Evolutionary conservation across 1,140 invertebrate species (phyloP).

Genomic region (Megalopta genalis): DNA sequence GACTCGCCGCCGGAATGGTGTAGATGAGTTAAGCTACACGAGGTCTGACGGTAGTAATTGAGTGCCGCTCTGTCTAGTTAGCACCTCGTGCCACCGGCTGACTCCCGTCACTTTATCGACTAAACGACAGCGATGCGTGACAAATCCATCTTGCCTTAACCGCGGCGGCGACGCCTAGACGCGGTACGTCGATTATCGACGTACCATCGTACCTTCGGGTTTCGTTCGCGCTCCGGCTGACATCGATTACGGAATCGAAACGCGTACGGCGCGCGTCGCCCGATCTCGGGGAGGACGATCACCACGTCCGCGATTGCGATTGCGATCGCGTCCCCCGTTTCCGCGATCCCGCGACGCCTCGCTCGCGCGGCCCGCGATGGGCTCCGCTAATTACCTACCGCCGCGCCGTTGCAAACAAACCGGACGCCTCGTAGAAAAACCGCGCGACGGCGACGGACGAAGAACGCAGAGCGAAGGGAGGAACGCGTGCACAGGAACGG

Average conservation of each 20-base stretch:
- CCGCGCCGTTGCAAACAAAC: not conserved
- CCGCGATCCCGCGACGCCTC: not conserved
- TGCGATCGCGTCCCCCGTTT: no score
- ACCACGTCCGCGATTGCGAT: no score
- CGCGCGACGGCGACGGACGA: not conserved
- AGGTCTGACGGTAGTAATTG: conserved; percentile 80
- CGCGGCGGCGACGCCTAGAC: conserved; percentile 62
- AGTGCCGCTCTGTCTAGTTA: conserved; percentile 80
- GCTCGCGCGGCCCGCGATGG: not conserved
- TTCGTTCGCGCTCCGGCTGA: conserved; percentile 27
- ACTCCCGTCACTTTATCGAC: conserved; percentile 77
- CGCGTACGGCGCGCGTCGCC: not conserved
- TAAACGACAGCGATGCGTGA: conserved; percentile 77
- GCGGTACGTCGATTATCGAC: conserved; percentile 58
- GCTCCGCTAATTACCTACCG: conserved; percentile 48
- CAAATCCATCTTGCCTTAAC: conserved; percentile 77
- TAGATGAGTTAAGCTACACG: conserved; percentile 77
- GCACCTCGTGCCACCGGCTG: conserved; percentile 63
- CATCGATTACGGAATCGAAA: conserved; percentile 25
- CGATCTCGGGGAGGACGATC: not conserved
- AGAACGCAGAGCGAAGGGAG: not conserved
- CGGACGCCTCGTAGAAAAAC: not conserved
- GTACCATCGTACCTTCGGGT: conserved; percentile 37
- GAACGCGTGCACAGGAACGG: not conserved
- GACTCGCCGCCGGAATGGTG: conserved; percentile 61